phyloP scores from a whole-genome alignment of 2,797 vertebrate genomes.

The Enteromius viviparus region DNA sequence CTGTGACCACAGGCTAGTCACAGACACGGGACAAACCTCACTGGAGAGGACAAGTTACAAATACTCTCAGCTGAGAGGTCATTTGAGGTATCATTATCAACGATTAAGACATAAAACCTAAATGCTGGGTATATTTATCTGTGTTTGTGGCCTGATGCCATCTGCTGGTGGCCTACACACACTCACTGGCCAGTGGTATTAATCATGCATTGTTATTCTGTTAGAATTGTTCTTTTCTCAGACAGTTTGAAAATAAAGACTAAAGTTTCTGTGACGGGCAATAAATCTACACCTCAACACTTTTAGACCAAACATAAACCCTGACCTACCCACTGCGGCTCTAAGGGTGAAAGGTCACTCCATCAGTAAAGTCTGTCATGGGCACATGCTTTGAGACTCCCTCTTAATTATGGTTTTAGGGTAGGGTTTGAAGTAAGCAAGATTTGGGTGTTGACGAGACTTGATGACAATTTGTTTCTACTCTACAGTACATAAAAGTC shows the following conservation, averaged over 20 bases:
- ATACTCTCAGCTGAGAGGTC: background rate
- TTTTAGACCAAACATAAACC: background rate
- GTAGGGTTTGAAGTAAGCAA: background rate
- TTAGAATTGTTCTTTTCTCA: background rate
- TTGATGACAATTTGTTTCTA: background rate
- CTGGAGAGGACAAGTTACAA: background rate
- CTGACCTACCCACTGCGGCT: background rate
- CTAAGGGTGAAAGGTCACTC: background rate
- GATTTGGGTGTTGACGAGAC: background rate
- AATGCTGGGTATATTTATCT: background rate
- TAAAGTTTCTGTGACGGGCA: background rate
- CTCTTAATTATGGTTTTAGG: background rate
- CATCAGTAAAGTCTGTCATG: background rate
- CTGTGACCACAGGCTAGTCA: background rate
- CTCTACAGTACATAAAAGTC: background rate
- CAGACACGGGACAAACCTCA: background rate
- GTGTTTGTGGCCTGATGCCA: background rate
- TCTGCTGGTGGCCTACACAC: background rate
- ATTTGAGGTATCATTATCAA: background rate
- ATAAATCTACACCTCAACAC: conserved; percentile 7
- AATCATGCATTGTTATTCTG: background rate
- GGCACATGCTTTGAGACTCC: background rate
- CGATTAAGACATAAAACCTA: background rate
- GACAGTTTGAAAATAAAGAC: background rate
- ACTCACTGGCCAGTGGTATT: too few species aligned